These are phyloP conservation scores for Wasmannia auropunctata DNA, from an alignment of 1,140 invertebrate genomes.

Conservation along the genomic window DNA sequence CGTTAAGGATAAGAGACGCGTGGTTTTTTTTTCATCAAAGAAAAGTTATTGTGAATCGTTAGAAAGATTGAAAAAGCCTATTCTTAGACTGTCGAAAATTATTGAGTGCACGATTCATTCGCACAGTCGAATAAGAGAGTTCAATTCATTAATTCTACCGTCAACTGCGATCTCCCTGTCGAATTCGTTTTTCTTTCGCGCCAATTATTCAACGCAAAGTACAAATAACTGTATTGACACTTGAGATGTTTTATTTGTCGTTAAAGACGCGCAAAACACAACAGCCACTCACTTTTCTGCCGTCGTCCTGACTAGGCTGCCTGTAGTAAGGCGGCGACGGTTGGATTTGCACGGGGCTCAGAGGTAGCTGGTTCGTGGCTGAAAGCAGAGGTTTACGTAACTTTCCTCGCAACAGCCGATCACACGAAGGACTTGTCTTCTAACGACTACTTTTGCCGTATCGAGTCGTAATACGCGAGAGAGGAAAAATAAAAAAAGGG, in stretches of 20 bases:
- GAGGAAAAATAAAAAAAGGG: neutral
- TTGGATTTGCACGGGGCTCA: slow-evolving; percentile 84
- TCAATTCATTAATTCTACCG: neutral
- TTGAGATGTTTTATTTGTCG: neutral
- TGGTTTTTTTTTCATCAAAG: neutral
- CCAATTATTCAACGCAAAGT: neutral
- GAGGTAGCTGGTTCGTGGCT: slow-evolving; percentile 83
- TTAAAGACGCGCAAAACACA: neutral
- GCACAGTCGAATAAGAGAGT: neutral
- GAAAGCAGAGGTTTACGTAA: slow-evolving; percentile 64
- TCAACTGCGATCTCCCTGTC: neutral
- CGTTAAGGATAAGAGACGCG: neutral
- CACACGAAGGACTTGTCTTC: neutral
- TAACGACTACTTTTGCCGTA: neutral
- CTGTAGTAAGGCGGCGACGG: slow-evolving; percentile 84
- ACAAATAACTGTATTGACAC: neutral
- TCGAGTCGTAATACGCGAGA: neutral
- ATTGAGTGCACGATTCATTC: neutral
- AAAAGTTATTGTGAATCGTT: neutral
- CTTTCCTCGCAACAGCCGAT: neutral
- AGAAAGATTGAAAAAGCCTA: neutral
- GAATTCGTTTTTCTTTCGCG: neutral
- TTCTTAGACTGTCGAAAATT: neutral
- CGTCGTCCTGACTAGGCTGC: slow-evolving; percentile 84
- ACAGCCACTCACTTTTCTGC: slow-evolving; percentile 82